These are phyloP conservation scores for Stichopus horrens DNA, from an alignment of 53 echinoderm and acorn worm genomes.

Conservation along the genomic window DNA sequence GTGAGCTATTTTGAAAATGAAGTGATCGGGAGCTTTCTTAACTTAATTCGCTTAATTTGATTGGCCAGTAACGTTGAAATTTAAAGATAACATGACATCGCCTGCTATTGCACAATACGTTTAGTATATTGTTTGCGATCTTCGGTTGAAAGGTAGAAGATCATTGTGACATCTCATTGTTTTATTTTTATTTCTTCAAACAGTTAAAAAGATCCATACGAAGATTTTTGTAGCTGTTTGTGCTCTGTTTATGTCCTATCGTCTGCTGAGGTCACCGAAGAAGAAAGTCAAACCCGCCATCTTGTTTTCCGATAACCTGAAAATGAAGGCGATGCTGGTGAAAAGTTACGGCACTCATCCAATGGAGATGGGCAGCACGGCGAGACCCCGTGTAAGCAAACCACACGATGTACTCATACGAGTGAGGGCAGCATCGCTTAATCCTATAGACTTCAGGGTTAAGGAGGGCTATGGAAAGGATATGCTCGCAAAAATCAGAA, in stretches of 20 bases:
- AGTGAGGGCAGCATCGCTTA: constrained; percentile 81
- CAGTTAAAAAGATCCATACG: constrained; percentile 1
- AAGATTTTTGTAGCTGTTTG: constrained; percentile 3
- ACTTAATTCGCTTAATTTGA: too few species aligned
- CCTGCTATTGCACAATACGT: too few species aligned
- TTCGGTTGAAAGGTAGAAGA: neutral
- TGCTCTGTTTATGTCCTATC: neutral
- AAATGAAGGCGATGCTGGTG: constrained; percentile 58
- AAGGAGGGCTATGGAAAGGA: constrained; percentile 59
- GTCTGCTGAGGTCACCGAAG: neutral
- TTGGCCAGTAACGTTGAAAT: too few species aligned
- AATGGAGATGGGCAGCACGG: constrained; percentile 37
- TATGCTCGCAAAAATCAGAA: constrained; percentile 57
- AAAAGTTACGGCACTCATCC: constrained; percentile 46
- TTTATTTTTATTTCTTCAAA: neutral
- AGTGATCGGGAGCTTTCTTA: too few species aligned
- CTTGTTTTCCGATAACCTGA: constrained; percentile 52
- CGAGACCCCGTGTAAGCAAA: constrained; percentile 58
- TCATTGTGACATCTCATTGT: neutral
- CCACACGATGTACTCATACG: constrained; percentile 68
- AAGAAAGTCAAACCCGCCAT: constrained; percentile 34
- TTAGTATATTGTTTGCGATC: too few species aligned
- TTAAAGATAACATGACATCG: too few species aligned
- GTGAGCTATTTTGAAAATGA: too few species aligned
- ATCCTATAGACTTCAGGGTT: constrained; percentile 69